Base-by-base conservation (phyloP, 1,140 invertebrate species). In the Meloidogyne exigua region DNA sequence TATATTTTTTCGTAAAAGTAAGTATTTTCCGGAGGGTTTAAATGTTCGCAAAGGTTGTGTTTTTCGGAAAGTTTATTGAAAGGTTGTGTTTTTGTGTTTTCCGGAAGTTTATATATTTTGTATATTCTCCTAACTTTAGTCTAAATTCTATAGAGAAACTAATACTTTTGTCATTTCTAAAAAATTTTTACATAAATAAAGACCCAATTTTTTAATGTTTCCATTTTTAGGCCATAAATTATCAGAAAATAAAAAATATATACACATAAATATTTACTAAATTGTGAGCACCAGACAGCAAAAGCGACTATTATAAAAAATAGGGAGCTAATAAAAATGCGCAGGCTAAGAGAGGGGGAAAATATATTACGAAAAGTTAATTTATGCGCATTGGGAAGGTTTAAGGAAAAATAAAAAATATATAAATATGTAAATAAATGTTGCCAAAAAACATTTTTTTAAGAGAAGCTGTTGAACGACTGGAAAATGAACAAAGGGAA, bases 401-500 rank as follows among this genome's bases (percentile, higher is more conserved):
- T 7, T 42, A 15, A 25, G 26, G 68, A 15, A 70, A 42, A 44
- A 70, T n/a, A 25, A 26, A 13, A 15, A 73, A 64, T 62, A 72
- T n/a, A n/a, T n/a, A n/a, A n/a, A n/a, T n/a, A n/a, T n/a, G n/a
- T n/a, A 72, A 72, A 44, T 72, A 32, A 57, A 57, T 57, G 49
- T 57, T 57, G 49, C 49, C 49, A 57, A 57, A 18, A n/a, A 15
- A n/a, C n/a, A n/a, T 15, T 72, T 32, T 49, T 21, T 32, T 10
- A 12, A 73, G 72, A 36, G 72, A 73, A 28, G 72, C 72, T 2
- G 57, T 73, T 21, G 57, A 73, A 32, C 72, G 72, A n/a, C 25
- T 73, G 23, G 25, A 65, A 13, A 73, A 64, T 64, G 44, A 73
- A 32, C 72, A 65, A 4, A 9, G 57, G 32, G 57, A 21, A 15